Base-by-base conservation (phyloP, 2,113 vertebrate species). In the Clarias gariepinus region DNA sequence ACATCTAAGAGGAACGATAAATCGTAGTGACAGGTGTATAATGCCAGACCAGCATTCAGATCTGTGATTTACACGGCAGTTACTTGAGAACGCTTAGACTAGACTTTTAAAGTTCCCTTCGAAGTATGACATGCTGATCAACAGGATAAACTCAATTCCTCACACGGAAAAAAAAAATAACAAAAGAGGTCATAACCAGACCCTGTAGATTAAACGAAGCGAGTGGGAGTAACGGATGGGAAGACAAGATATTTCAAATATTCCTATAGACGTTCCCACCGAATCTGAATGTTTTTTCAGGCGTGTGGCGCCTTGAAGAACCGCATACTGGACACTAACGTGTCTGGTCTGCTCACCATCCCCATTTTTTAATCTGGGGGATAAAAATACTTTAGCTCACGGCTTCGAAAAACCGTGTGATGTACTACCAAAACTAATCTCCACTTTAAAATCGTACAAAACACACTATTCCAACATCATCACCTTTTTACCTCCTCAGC, bases 221-320 rank as follows among this genome's bases (percentile, higher is more conserved):
- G 53, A 30, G 74, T 77, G 23, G 23, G 73, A 76, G 73, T 47
- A 52, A 58, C 4, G 28, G n/a, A 79, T 30, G 53, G 53, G 28
- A 79, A 79, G 77, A 33, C 16, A 13, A 81, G 57, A 36, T 36
- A 60, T 81, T 81, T 25, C 57, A 61, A 61, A 61, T 36, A 36
- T 36, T 19, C 78, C 25, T n/a, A n/a, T 55, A n/a, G 47, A 55
- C 74, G 53, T 77, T 77, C 74, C 52, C 52, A 55, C 25, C 52
- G 16, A 55, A 77, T 77, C 25, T 25, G 41, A 77, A 28, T 77
- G 25, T 78, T 55, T 55, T 55, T 55, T 28, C 52, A 78, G 52
- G 52, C 74, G 3, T 55, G 74, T 57, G 74, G 74, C 74, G 74
- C 74, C 74, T 78, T 55, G 52, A 78, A 78, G 41, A 78, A 30